Base-by-base conservation (phyloP, 2,888 invertebrate species). In the Sinotaia quadrata region DNA sequence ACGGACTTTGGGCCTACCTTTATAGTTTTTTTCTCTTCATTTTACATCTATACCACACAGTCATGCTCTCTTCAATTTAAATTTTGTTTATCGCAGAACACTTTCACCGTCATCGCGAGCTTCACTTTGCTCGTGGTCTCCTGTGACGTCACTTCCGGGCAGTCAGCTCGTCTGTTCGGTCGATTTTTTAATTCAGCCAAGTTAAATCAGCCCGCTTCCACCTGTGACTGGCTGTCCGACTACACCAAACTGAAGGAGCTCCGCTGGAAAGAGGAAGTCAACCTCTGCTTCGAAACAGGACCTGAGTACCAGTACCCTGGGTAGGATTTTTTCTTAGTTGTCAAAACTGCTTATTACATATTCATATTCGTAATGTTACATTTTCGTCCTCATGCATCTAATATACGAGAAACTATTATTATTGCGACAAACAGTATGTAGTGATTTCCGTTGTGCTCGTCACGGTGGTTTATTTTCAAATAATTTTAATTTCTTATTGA, bases 221-320 rank as follows among this genome's bases (percentile, higher is more conserved):
- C 52, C 18, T 63, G 63, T 8, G 37, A 52, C 36, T 63, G 63
- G 63, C 52, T 63, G 2, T 24, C 5, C 18, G 21, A 54, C 54
- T 41, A 49, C 54, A 15, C 18, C 36, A 29, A 34, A 34, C 63
- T 63, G 27, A 51, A 54, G n/a, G 63, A 63, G 27, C 63, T 63
- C 37, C 51, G 36, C 15, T 63, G 63, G 63, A 27, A 18, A n/a
- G 63, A 54, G 10, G 51, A 41, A 24, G 52, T 54, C 7, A 54
- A 63, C 54, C 54, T 63, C 12, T 63, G 63, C 63, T 63, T 63
- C 31, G 52, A 63, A 37, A 52, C 52, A 18, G 63, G 63, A 15
- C 63, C 63, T 7, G 34, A 27, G 18, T 63, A 29, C 52, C 34
- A n/a, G 8, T 63, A 63, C 54, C 63, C 63, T 29, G 37, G 18